These are phyloP conservation scores for Morpho deidamia DNA, from an alignment of 2,888 invertebrate genomes.

Conservation along the genomic window DNA sequence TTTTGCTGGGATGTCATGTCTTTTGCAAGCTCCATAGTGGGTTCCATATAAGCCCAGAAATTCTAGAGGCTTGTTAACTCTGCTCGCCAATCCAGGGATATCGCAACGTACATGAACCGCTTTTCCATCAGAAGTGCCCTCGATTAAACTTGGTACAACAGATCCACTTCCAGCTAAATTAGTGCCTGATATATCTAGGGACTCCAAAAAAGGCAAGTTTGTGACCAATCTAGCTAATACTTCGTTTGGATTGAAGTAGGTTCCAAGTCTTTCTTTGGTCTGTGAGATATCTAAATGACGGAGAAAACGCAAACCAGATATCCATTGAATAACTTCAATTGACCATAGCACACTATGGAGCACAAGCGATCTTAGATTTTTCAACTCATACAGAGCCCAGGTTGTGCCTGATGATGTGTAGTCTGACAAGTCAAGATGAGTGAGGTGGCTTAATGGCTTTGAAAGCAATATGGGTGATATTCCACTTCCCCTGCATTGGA, in stretches of 20 bases:
- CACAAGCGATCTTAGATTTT: conserved; percentile 84
- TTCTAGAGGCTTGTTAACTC: conserved; percentile 87
- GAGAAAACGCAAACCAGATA: conserved; percentile 75
- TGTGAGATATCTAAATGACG: conserved; percentile 92
- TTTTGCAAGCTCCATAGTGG: conserved; percentile 91
- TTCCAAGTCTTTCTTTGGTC: conserved; percentile 83
- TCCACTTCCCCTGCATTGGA: conserved; percentile 72
- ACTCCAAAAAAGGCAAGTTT: conserved; percentile 85
- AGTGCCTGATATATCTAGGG: conserved; percentile 96
- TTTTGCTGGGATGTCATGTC: conserved; percentile 94
- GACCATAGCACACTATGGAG: conserved; percentile 88
- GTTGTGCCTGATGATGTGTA: conserved; percentile 81
- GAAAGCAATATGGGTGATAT: conserved; percentile 76
- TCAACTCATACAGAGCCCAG: conserved; percentile 81
- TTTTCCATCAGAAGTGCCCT: conserved; percentile 29
- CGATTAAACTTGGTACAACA: conserved; percentile 55
- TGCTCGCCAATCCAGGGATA: conserved; percentile 90
- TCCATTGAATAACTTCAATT: conserved; percentile 80
- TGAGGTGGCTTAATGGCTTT: conserved; percentile 78
- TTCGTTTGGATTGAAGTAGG: conserved; percentile 86
- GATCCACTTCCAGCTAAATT: conserved; percentile 94
- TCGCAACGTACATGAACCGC: conserved; percentile 78
- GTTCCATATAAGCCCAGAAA: conserved; percentile 96
- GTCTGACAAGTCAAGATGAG: conserved; percentile 85
- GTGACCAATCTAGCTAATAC: conserved; percentile 84